phyloP scores from a whole-genome alignment of 1,140 invertebrate species.

The Pogonomyrmex barbatus region DNA sequence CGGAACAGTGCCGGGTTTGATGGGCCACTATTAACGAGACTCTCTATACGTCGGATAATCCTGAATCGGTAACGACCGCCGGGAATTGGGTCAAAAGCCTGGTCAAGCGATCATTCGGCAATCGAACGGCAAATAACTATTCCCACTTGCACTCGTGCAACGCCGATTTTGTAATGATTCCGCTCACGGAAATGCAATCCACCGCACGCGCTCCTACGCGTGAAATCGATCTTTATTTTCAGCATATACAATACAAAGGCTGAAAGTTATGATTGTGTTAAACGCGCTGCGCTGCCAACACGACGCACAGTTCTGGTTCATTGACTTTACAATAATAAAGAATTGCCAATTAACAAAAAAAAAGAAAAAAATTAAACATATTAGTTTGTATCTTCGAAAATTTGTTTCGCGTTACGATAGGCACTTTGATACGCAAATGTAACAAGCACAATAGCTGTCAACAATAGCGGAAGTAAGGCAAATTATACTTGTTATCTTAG shows the following conservation, averaged over 20 bases:
- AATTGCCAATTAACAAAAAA: constrained; percentile 16
- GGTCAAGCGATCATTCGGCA: constrained; percentile 54
- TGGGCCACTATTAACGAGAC: constrained; percentile 63
- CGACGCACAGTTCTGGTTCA: constrained; percentile 6
- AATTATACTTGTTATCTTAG: constrained; percentile 46
- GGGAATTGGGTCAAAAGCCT: constrained; percentile 68
- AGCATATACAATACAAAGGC: background rate
- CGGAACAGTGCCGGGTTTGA: constrained; percentile 38
- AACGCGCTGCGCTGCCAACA: background rate
- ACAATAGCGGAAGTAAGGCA: constrained; percentile 16
- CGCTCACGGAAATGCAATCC: constrained; percentile 50
- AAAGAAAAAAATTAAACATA: background rate
- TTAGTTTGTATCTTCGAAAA: constrained; percentile 2
- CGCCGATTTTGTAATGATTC: constrained; percentile 44
- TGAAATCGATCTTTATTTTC: constrained; percentile 54
- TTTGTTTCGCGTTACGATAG: background rate
- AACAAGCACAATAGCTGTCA: background rate
- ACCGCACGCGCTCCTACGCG: constrained; percentile 38
- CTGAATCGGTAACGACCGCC: constrained; percentile 72
- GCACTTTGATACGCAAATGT: background rate
- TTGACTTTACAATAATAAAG: constrained; percentile 8
- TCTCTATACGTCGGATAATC: constrained; percentile 67
- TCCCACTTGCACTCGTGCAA: constrained; percentile 48
- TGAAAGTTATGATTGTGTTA: constrained; percentile 37
- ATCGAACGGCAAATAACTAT: constrained; percentile 67